These are phyloP conservation scores for Nezara viridula DNA, from an alignment of 2,888 invertebrate species.

Conservation along the genomic window DNA sequence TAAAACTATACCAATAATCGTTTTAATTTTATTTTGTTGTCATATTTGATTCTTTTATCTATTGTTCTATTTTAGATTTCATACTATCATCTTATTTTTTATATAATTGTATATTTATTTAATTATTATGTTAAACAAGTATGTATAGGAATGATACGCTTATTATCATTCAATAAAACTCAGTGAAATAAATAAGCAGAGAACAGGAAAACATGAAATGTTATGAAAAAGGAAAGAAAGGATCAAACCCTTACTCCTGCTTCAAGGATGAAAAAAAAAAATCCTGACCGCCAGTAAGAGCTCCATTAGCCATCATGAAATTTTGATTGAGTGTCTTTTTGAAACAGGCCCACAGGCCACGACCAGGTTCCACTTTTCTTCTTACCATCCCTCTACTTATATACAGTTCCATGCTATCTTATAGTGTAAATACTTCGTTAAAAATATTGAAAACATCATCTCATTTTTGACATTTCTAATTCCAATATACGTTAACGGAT, in stretches of 20 bases:
- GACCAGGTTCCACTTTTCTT: neutral
- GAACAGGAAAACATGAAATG: neutral
- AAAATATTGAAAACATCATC: neutral
- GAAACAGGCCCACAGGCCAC: neutral
- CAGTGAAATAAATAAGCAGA: neutral
- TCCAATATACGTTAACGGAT: neutral
- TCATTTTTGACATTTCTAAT: too few species aligned
- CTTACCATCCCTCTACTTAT: neutral
- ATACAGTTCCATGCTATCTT: neutral
- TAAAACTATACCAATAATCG: too few species aligned
- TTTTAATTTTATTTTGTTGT: too few species aligned
- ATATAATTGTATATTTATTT: too few species aligned
- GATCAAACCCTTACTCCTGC: neutral
- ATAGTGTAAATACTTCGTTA: neutral
- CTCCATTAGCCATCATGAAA: constrained; percentile 45
- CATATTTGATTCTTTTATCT: too few species aligned
- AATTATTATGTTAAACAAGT: too few species aligned
- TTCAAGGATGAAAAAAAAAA: constrained; percentile 37
- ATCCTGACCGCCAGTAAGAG: constrained; percentile 48
- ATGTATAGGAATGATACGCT: too few species aligned
- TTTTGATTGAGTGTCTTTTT: constrained; percentile 48
- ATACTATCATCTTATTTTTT: too few species aligned
- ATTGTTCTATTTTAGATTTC: too few species aligned
- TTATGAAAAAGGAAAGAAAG: constrained; percentile 17
- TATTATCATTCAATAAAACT: neutral